These are phyloP conservation scores for Hiodon alosoides DNA, from an alignment of 2,113 vertebrate genomes.

Conservation along the genomic window DNA sequence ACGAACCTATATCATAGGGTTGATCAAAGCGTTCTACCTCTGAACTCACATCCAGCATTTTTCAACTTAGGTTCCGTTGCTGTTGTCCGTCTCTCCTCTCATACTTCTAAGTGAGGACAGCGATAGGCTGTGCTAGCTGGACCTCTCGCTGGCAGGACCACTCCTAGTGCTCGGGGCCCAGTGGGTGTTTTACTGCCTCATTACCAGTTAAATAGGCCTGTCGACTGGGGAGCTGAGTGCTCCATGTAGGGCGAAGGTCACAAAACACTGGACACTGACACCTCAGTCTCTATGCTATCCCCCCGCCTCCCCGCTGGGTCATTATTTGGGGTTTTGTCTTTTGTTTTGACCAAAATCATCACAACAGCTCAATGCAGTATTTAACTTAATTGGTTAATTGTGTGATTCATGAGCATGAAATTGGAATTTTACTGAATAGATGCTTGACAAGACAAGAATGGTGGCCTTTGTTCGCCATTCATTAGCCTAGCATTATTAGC, in stretches of 20 bases:
- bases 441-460: background rate
- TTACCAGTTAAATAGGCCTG: slow-evolving; percentile 8
- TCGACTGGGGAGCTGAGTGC: background rate
- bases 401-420: background rate
- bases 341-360: background rate
- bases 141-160: too few species aligned
- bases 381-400: background rate
- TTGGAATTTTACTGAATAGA: background rate
- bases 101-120: slow-evolving; percentile 6
- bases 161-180: background rate
- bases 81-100: background rate
- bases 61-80: background rate
- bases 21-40: slow-evolving; percentile 16
- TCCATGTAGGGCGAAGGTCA: slow-evolving; percentile 13
- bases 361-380: background rate
- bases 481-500: too few species aligned
- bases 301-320: background rate
- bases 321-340: background rate
- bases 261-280: background rate
- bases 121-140: background rate
- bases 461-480: too few species aligned
- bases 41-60: background rate
- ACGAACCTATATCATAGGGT: slow-evolving; percentile 14
- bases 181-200: slow-evolving; percentile 17
- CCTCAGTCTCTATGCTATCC: background rate